phyloP scores from a whole-genome alignment of 2,888 invertebrate genomes.

The Agrotis clavis region DNA sequence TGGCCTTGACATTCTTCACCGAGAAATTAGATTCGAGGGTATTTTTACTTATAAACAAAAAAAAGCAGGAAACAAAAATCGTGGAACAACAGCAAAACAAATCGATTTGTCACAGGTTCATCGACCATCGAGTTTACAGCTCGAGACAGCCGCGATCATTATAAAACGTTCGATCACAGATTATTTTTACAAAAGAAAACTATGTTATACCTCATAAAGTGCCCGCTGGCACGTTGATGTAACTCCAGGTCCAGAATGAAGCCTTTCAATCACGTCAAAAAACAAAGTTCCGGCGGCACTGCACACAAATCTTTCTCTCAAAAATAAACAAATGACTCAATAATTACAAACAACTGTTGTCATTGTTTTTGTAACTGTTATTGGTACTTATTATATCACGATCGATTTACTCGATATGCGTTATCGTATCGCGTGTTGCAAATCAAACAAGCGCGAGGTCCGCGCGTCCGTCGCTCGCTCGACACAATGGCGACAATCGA shows the following conservation, averaged over 20 bases:
- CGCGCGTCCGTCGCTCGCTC: slow-evolving; percentile 83
- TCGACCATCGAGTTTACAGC: slow-evolving; percentile 68
- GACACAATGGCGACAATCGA: slow-evolving; percentile 90
- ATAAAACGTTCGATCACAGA: slow-evolving; percentile 23
- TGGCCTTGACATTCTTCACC: slow-evolving; percentile 49
- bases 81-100: slow-evolving; percentile 66
- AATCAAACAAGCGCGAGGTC: slow-evolving; percentile 81
- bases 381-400: slow-evolving; percentile 62
- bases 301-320: slow-evolving; percentile 67
- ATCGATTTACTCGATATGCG: slow-evolving; percentile 79
- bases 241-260: slow-evolving; percentile 94
- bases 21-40: slow-evolving; percentile 42
- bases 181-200: slow-evolving; percentile 32
- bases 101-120: slow-evolving; percentile 75
- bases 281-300: slow-evolving; percentile 77
- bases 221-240: slow-evolving; percentile 94
- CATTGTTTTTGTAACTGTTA: slow-evolving; percentile 75
- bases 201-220: slow-evolving; percentile 93
- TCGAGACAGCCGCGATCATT: slow-evolving; percentile 47
- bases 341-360: slow-evolving; percentile 69
- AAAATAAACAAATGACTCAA: slow-evolving; percentile 67
- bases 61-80: slow-evolving; percentile 55
- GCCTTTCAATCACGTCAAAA: slow-evolving; percentile 82
- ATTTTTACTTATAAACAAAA: slow-evolving; percentile 46
- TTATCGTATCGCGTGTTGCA: slow-evolving; percentile 82